These are phyloP conservation scores for Macaria notata DNA, from an alignment of 2,888 invertebrate species.

Conservation along the genomic window DNA sequence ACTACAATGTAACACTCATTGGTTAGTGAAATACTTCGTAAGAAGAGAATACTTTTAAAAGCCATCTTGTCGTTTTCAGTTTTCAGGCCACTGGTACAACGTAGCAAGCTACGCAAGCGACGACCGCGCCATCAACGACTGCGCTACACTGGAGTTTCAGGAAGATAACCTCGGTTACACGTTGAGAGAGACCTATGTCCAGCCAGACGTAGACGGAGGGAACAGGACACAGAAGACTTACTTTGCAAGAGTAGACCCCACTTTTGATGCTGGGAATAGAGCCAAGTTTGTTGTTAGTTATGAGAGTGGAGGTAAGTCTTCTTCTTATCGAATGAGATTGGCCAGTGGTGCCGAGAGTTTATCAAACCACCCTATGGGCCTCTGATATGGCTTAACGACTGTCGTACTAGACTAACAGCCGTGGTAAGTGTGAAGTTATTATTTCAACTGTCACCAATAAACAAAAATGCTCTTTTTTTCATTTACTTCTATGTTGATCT, in stretches of 20 bases:
- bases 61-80: constrained; percentile 43
- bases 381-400: no score
- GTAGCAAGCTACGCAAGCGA: constrained; percentile 71
- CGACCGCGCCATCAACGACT: constrained; percentile 62
- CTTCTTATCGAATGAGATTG: no score
- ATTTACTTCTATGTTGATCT: no score
- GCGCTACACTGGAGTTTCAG: constrained; percentile 66
- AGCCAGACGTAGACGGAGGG: constrained; percentile 44
- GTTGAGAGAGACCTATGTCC: constrained; percentile 65
- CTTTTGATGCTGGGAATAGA: constrained; percentile 68
- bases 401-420: no score
- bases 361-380: no score
- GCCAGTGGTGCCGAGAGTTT: no score
- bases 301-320: constrained; percentile 60
- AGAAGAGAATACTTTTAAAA: no score
- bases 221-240: constrained; percentile 71
- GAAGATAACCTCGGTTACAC: constrained; percentile 73
- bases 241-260: constrained; percentile 72
- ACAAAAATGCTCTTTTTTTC: no score
- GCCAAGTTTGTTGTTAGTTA: constrained; percentile 71
- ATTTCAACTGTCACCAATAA: no score
- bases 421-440: no score
- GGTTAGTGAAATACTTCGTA: no score
- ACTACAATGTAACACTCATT: no score
- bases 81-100: constrained; percentile 76